Evolutionary conservation across 2,113 vertebrate species (phyloP).

Genomic region (Cebidichthys violaceus): DNA sequence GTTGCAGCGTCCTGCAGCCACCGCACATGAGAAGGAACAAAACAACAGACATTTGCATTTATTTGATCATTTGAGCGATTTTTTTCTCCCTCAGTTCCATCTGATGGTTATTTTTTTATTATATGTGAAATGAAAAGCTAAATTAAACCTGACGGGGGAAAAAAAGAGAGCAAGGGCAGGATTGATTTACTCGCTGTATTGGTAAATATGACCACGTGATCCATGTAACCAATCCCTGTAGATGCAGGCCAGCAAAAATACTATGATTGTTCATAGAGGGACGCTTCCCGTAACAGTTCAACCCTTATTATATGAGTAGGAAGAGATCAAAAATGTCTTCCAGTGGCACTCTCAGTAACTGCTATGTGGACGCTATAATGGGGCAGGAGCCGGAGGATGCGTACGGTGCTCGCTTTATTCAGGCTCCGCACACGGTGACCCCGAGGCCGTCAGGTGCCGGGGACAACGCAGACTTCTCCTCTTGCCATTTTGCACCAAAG

Average conservation of each 20-base stretch:
- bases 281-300: constrained; percentile 95
- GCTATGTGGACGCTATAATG: constrained; percentile 98
- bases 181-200: constrained; percentile 99
- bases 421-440: constrained; percentile 88
- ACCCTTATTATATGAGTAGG: constrained; percentile 93
- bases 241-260: constrained; percentile 97
- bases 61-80: constrained; percentile 34
- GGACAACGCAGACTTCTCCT: constrained; percentile 92
- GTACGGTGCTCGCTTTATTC: constrained; percentile 92
- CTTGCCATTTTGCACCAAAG: constrained; percentile 97
- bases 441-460: constrained; percentile 90
- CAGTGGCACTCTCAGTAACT: constrained; percentile 96
- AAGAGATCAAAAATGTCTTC: constrained; percentile 95
- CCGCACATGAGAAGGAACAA: constrained; percentile 23
- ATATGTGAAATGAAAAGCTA: constrained; percentile 72
- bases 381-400: constrained; percentile 95
- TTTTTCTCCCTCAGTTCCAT: constrained; percentile 36
- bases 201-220: constrained; percentile 99
- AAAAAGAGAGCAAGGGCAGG: constrained; percentile 82
- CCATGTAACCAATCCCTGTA: constrained; percentile 97
- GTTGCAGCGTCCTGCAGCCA: constrained; percentile 58
- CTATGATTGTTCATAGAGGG: constrained; percentile 95
- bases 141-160: constrained; percentile 70
- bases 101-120: constrained; percentile 50
- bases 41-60: constrained; percentile 16